Base-by-base conservation (phyloP, 2,113 vertebrate species). In the Nyctereutes procyonoides region DNA sequence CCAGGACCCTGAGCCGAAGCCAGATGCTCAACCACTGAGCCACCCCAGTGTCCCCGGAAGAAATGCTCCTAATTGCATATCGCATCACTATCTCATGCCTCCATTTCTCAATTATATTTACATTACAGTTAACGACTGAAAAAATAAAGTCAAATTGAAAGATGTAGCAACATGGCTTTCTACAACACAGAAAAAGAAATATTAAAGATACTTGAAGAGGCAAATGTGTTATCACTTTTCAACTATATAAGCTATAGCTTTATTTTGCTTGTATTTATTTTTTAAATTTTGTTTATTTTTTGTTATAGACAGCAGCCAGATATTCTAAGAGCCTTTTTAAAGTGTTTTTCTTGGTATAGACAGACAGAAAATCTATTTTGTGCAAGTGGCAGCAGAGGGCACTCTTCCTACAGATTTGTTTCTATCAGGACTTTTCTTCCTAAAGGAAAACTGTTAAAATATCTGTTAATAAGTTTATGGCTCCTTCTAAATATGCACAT, bases 361-460 rank as follows among this genome's bases (percentile, higher is more conserved):
- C 81, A 67, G 71, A 77, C 24, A 85, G 74, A 85, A 83, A 53
- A 60, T 63, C 55, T 97, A 30, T 93, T 96, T 91, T 76, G n/a
- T 0, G n/a, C 1, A 97, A 69, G 19, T 60, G n/a, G 38, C 98
- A 96, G 96, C 96, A 98, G 98, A 97, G 98, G 97, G 97, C 96
- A 30, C 96, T 94, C 92, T 24, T 84, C 83, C 65, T 83, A 95
- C 92, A 96, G 62, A 74, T 93, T 95, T 26, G 15, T 85, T 91
- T 96, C 51, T 67, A 48, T 20, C 56, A 55, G 82, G 4, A 2
- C n/a, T 93, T 86, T 28, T 11, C 82, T 67, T 91, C n/a, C 43
- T 43, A 14, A 88, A 83, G 32, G 38, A 51, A 84, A 96, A 90
- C 48, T 81, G 32, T 90, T 62, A 82, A 92, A 89, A 87, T 82